Base-by-base conservation (phyloP, 1,140 invertebrate genomes). In the Anagrus nilaparvatae region DNA sequence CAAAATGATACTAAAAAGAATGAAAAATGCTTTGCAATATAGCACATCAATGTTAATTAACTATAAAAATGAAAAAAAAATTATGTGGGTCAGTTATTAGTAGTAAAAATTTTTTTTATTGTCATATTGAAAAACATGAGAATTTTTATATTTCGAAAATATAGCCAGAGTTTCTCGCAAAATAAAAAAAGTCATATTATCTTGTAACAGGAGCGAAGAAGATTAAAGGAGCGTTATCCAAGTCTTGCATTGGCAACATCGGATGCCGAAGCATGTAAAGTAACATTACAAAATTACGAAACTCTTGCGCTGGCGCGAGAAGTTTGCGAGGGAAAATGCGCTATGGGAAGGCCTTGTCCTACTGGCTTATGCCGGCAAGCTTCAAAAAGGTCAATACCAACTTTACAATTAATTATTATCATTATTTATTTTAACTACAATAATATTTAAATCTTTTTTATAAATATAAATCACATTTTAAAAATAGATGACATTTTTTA, bases 291-390 rank as follows among this genome's bases (percentile, higher is more conserved):
- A 50, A 83, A 80, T 43, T 93, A 90, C 58, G 82, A 90, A 55
- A 80, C 81, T 35, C 72, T 87, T 52, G 69, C 88, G 5, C 73
- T 77, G 41, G 78, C 84, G 19, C 70, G 76, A 23, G 81, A 85
- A 51, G 83, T 89, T 47, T 91, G 87, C 64, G 85, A 89, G 59
- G 86, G 86, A 23, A 81, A 83, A 56, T 91, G 87, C 60, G 72
- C 80, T 5, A 77, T 87, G 70, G 84, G 84, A n/a, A 73, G 85
- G 51, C 76, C 79, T 29, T 89, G 86, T 71, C 86, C 86, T 2
- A 87, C 84, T 44, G 86, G 86, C 62, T 58, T 77, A 3, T 79
- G 77, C 49, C 61, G 72, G 10, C 67, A 67, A 27, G 55, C 63
- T 20, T 70, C 60, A 44, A 76, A 72, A 50, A 73, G 74, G 71